Conservation (phyloP, 2,888 invertebrate genomes). For the Dorcus parallelipipedus region DNA sequence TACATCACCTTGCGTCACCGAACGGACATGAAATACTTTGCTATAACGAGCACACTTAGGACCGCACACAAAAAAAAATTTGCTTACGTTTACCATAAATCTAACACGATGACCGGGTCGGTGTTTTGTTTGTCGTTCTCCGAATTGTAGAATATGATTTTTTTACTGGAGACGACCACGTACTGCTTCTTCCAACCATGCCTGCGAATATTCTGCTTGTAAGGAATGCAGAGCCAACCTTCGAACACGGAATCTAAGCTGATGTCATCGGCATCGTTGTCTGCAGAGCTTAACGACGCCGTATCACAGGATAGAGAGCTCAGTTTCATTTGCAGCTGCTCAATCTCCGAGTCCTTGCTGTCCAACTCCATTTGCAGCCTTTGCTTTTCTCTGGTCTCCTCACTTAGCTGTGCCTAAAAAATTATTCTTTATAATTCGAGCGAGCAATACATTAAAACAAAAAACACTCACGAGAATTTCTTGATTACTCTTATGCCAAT, state of each 20-base stretch:
- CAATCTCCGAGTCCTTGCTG: slow-evolving; percentile 94
- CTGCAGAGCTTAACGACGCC: slow-evolving; percentile 86
- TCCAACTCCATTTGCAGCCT: slow-evolving; percentile 94
- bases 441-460: too few relatives aligned
- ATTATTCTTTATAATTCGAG: background rate
- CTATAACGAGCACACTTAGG: slow-evolving; percentile 51
- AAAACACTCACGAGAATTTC: slow-evolving; percentile 57
- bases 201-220: slow-evolving; percentile 90
- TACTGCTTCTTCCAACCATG: slow-evolving; percentile 98
- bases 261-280: slow-evolving; percentile 74
- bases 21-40: slow-evolving; percentile 97
- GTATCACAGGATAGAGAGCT: slow-evolving; percentile 80
- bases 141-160: slow-evolving; percentile 95
- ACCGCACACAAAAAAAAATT: background rate
- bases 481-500: slow-evolving; percentile 81
- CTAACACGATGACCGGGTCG: slow-evolving; percentile 91
- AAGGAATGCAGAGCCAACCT: slow-evolving; percentile 94
- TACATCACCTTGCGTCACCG: slow-evolving; percentile 98
- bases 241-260: slow-evolving; percentile 78
- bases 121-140: slow-evolving; percentile 93
- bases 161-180: slow-evolving; percentile 93
- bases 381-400: slow-evolving; percentile 73
- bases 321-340: slow-evolving; percentile 84
- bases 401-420: slow-evolving; percentile 69
- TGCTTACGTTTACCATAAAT: slow-evolving; percentile 72